Percentiles rank a stretch among this genome's conserved stretches.
phyloP scores from a whole-genome alignment of 2,113 vertebrate species.

The Erythrocercus mccallii region DNA sequence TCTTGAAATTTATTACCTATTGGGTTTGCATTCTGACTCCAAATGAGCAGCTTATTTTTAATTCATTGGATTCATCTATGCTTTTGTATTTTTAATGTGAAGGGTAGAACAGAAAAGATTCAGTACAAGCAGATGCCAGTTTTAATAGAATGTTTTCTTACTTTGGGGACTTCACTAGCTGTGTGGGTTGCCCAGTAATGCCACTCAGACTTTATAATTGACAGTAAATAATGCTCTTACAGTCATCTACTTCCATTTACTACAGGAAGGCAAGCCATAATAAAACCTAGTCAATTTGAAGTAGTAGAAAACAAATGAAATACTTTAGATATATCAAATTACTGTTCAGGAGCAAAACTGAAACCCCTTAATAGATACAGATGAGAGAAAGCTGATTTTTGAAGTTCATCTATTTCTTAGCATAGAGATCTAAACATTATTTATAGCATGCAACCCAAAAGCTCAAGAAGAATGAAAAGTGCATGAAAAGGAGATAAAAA shows the following conservation, averaged over 20 bases:
- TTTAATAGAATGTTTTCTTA: constrained; percentile 27
- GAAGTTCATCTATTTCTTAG: not conserved
- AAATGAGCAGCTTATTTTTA: constrained; percentile 54
- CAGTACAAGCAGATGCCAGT: not conserved
- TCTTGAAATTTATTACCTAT: constrained; percentile 8
- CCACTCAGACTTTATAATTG: constrained; percentile 1
- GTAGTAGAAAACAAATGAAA: not conserved
- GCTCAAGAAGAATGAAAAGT: not conserved
- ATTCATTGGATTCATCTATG: constrained; percentile 53
- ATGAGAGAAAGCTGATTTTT: not conserved
- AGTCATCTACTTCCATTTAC: not conserved
- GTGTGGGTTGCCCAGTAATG: not conserved
- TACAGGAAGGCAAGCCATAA: not conserved
- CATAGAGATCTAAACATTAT: not conserved
- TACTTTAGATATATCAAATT: not conserved
- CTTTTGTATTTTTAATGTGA: constrained; percentile 62
- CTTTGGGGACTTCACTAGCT: constrained; percentile 20
- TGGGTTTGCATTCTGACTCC: not conserved
- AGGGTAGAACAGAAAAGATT: not conserved
- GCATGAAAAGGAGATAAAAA: not conserved
- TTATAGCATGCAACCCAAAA: not conserved
- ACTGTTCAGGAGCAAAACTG: not conserved
- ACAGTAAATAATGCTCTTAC: not conserved
- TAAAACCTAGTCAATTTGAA: not conserved
- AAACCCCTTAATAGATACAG: not conserved